Conservation (phyloP, 2,888 invertebrate genomes). For the Heteropelma amictum region DNA sequence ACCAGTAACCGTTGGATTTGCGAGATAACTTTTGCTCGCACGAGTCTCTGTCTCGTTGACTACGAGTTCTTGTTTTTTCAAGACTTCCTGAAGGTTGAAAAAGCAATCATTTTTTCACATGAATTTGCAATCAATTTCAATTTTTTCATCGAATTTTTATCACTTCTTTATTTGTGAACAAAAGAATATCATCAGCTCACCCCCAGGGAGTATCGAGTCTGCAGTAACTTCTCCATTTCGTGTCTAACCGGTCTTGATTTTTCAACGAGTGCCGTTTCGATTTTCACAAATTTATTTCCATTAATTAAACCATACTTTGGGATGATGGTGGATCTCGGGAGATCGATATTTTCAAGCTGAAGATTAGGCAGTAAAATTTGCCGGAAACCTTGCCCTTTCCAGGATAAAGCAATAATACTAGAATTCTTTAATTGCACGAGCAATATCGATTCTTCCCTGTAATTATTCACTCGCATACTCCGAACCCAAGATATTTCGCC, state of each 20-base stretch:
- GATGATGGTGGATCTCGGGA: constrained; percentile 63
- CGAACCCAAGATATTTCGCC: constrained; percentile 62
- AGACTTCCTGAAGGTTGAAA: constrained; percentile 56
- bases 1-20: constrained; percentile 58
- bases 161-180: constrained; percentile 22
- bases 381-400: constrained; percentile 65
- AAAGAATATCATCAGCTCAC: constrained; percentile 63
- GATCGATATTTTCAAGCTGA: constrained; percentile 59
- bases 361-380: constrained; percentile 56
- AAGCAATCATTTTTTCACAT: background rate
- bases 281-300: constrained; percentile 61
- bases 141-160: constrained; percentile 4
- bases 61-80: constrained; percentile 64
- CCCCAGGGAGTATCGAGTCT: constrained; percentile 68
- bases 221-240: constrained; percentile 67
- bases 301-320: constrained; percentile 68
- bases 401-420: constrained; percentile 62
- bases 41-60: constrained; percentile 59
- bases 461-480: constrained; percentile 74
- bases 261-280: constrained; percentile 68
- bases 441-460: constrained; percentile 77
- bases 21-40: constrained; percentile 58
- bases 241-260: constrained; percentile 69
- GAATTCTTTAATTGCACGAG: constrained; percentile 74
- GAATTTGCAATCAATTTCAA: background rate